Evolutionary conservation across 2,797 vertebrate genomes (phyloP).

Genomic region (Galaxias olidus): DNA sequence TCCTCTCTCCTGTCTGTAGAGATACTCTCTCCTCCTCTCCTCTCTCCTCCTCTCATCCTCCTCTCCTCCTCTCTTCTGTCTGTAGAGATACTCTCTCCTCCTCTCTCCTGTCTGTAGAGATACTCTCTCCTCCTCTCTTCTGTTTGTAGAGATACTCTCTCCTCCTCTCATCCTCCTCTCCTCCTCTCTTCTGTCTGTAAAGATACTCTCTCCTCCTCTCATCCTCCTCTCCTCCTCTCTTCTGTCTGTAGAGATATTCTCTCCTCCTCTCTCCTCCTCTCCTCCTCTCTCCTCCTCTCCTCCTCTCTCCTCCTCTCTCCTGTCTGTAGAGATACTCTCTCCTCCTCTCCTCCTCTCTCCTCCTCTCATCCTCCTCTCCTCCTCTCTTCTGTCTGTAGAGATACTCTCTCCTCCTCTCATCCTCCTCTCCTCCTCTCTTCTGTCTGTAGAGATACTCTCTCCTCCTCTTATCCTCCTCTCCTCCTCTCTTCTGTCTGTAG

Average conservation of each 20-base stretch:
- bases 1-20: too few relatives aligned
- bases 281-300: too few relatives aligned
- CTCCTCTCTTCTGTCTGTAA: background rate
- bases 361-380: constrained; percentile 45
- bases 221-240: background rate
- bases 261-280: constrained; percentile 42
- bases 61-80: too few relatives aligned
- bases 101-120: too few relatives aligned
- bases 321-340: too few relatives aligned
- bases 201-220: background rate
- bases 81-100: too few relatives aligned
- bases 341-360: too few relatives aligned
- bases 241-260: too few relatives aligned
- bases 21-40: constrained; percentile 23
- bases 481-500: too few relatives aligned
- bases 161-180: too few relatives aligned
- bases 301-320: too few relatives aligned
- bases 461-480: too few relatives aligned
- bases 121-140: constrained; percentile 28
- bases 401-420: constrained; percentile 35
- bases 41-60: constrained; percentile 31
- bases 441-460: constrained; percentile 1
- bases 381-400: constrained; percentile 41
- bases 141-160: constrained; percentile 41
- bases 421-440: background rate